These are phyloP conservation scores for Hestina assimilis DNA, from an alignment of 1,140 invertebrate genomes.

Conservation along the genomic window DNA sequence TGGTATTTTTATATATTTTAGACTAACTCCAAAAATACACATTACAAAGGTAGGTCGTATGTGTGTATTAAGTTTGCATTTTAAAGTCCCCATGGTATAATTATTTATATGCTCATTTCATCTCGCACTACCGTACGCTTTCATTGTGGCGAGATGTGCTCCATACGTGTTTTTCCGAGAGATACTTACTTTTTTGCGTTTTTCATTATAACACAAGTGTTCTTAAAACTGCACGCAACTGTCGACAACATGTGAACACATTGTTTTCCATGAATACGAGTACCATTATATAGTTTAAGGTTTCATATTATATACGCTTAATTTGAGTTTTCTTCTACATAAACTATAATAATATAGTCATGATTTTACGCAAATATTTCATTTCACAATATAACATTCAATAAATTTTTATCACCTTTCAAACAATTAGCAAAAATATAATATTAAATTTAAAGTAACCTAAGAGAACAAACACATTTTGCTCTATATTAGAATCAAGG, in stretches of 20 bases:
- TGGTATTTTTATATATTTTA: too few relatives aligned
- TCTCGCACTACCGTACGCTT: not conserved
- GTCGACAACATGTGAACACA: not conserved
- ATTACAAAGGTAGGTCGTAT: too few relatives aligned
- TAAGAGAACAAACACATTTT: too few relatives aligned
- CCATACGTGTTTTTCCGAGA: not conserved
- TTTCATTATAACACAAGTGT: not conserved
- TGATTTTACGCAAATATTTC: too few relatives aligned
- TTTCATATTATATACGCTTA: not conserved
- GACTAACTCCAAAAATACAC: too few relatives aligned
- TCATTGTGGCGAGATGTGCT: not conserved
- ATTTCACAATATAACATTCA: too few relatives aligned
- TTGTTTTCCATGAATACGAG: not conserved
- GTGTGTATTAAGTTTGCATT: too few relatives aligned
- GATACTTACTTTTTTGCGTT: slow-evolving; percentile 2
- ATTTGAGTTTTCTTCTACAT: not conserved
- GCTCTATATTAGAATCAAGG: not conserved
- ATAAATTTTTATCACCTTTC: too few relatives aligned
- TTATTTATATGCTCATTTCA: not conserved
- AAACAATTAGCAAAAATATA: too few relatives aligned
- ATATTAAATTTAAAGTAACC: too few relatives aligned
- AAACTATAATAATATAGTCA: too few relatives aligned
- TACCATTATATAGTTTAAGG: not conserved
- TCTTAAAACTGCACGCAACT: not conserved
- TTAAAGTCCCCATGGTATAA: too few relatives aligned